Evolutionary conservation across 2,113 vertebrate species (phyloP), one percentile per base, ranked within the genome.

Genomic region (Argyrosomus japonicus): DNA sequence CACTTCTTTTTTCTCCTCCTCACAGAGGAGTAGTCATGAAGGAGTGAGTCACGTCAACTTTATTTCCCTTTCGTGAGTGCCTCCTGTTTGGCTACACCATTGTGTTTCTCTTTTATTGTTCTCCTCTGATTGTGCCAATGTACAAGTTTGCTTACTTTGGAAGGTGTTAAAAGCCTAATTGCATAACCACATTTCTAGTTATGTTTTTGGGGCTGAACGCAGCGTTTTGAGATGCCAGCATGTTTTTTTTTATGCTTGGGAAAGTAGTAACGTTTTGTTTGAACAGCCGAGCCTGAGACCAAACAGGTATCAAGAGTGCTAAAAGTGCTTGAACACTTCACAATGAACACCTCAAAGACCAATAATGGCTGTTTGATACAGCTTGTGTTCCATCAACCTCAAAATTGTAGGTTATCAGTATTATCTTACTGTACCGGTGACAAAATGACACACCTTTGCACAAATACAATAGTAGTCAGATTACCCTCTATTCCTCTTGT

Each of bases 21-120:
- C 76, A 69, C 71, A 5, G 17, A 73, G n/a, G 67, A 77, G 69
- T 74, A 71, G 83, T 79, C 88, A 84, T 74, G 82, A 81, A 83
- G 72, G 69, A 74, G 74, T 93, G 92, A 93, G 69, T 94, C 91
- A 92, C 13, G 4, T 56, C 84, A 67, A 65, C 69, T 80, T 75
- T 79, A 88, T 89, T 91, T 91, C 87, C 89, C 76, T 85, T 89
- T 84, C 40, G 53, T 83, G 79, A 79, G 82, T 60, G 82, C 70
- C 57, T 62, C 53, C 79, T 87, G 76, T 92, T 92, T 81, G 67
- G 71, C 74, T 50, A 18, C 21, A 40, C 83, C 61, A 90, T 93
- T 93, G 87, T 90, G 79, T 88, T 89, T 74, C 62, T 79, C 62
- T 82, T 87, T 88, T 81, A 92, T 92, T 91, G 91, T 90, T 85